These are phyloP conservation scores for Trichopria drosophilae DNA, from an alignment of 2,888 invertebrate genomes.

Conservation along the genomic window DNA sequence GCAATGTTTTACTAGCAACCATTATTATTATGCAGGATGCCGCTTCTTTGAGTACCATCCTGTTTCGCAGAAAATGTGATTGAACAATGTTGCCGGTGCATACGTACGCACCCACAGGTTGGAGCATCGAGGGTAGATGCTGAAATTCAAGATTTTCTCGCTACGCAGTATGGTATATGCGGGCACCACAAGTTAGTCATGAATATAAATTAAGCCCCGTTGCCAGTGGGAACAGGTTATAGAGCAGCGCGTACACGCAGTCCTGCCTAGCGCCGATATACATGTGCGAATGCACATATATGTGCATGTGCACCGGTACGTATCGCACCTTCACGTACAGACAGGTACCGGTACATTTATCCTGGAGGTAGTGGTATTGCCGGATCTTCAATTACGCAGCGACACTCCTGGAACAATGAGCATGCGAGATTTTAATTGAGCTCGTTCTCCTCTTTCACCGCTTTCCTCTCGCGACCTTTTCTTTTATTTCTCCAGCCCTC, in stretches of 20 bases:
- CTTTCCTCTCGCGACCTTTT: constrained; percentile 4
- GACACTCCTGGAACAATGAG: constrained; percentile 38
- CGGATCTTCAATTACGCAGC: constrained; percentile 37
- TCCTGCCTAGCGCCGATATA: constrained; percentile 11
- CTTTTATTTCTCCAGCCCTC: not conserved
- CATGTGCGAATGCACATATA: constrained; percentile 3
- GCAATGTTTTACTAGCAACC: too few relatives aligned
- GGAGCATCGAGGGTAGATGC: constrained; percentile 31
- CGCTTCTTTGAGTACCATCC: too few relatives aligned
- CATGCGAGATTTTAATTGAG: constrained; percentile 43
- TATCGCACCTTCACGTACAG: not conserved
- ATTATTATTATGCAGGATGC: too few relatives aligned
- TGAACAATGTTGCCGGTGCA: too few relatives aligned
- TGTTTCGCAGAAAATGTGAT: too few relatives aligned
- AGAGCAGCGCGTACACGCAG: not conserved
- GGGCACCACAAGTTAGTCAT: constrained; percentile 37
- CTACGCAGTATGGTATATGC: constrained; percentile 30
- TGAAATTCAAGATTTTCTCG: constrained; percentile 36
- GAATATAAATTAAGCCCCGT: constrained; percentile 36
- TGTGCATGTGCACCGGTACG: constrained; percentile 12
- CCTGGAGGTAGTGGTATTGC: constrained; percentile 9
- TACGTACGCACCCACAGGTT: too few relatives aligned
- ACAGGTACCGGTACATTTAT: constrained; percentile 14
- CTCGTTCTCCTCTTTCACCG: constrained; percentile 19
- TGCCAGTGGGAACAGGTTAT: constrained; percentile 8